A percentile compares a stretch with the other conserved stretches of the same genome.
Conservation (phyloP, 64 coral and sea anemone species). For the Porites australiensis region DNA sequence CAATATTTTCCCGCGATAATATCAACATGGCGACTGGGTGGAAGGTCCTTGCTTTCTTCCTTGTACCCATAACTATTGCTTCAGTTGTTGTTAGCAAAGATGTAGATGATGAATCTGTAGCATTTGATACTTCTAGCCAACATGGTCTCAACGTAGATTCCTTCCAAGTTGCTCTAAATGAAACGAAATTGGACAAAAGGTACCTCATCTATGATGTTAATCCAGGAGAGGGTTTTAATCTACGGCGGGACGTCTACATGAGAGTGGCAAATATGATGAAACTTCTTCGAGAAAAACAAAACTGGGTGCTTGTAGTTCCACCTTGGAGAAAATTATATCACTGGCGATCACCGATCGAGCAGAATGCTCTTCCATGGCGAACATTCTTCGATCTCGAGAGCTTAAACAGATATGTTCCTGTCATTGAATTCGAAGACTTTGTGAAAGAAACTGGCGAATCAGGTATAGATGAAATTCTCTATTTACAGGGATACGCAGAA, state of each 20-base stretch:
- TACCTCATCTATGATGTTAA: constrained; percentile 99
- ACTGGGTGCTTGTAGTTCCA: constrained; percentile 96
- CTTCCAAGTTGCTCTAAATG: constrained; percentile 17
- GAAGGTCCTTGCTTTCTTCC: neutral
- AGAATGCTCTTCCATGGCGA: constrained; percentile 91
- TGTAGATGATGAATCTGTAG: constrained; percentile 76
- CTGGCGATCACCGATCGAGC: constrained; percentile 88
- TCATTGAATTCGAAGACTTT: constrained; percentile 96
- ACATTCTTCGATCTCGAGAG: constrained; percentile 96
- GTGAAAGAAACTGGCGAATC: constrained; percentile 86
- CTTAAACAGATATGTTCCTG: constrained; percentile 92
- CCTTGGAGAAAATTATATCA: constrained; percentile 97
- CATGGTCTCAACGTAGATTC: constrained; percentile 87
- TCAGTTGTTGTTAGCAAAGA: constrained; percentile 47
- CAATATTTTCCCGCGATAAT: constrained; percentile 4
- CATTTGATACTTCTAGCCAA: constrained; percentile 77
- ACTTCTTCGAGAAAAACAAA: constrained; percentile 80
- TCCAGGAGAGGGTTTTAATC: constrained; percentile 97
- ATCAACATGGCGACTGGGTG: constrained; percentile 43
- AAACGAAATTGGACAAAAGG: constrained; percentile 51
- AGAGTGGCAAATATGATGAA: constrained; percentile 92
- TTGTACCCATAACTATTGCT: neutral
- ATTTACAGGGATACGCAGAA: constrained; percentile 95
- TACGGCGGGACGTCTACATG: constrained; percentile 95
- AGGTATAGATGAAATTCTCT: constrained; percentile 89